Evolutionary conservation across 2,113 vertebrate genomes (phyloP).

Genomic region (Grus americana): DNA sequence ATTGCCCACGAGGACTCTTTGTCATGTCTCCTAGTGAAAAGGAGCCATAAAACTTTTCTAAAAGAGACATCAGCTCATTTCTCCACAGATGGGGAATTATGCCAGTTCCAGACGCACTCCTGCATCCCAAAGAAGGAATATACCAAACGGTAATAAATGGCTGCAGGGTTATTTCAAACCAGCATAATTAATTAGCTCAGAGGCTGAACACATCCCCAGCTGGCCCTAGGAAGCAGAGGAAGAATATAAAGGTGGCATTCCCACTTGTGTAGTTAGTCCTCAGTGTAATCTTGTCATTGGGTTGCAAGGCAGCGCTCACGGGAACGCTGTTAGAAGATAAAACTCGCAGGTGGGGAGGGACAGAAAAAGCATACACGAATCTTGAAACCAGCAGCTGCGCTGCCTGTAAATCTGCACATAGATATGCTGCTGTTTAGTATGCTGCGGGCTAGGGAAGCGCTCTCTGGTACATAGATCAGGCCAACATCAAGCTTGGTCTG

Average conservation of each 20-base stretch:
- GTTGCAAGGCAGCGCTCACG: not conserved
- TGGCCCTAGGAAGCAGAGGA: not conserved
- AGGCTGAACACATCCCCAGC: not conserved
- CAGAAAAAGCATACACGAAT: not conserved
- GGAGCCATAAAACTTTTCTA: not conserved
- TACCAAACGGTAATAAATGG: not conserved
- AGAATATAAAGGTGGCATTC: not conserved
- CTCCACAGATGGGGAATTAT: not conserved
- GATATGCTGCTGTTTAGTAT: not conserved
- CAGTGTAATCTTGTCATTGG: not conserved
- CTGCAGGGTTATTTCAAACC: not conserved
- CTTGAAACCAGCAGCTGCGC: not conserved
- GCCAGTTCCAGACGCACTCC: not conserved
- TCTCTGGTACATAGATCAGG: not conserved
- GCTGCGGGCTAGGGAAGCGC: not conserved
- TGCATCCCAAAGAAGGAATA: not conserved
- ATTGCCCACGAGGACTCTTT: not conserved
- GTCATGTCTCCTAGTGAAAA: not conserved
- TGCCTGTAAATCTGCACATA: not conserved
- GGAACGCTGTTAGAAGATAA: not conserved
- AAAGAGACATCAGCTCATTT: not conserved
- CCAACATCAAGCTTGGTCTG: not conserved
- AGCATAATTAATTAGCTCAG: conserved; percentile 35
- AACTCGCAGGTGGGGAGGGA: not conserved
- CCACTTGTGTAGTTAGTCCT: not conserved